Evolutionary conservation across 2,888 invertebrate genomes (phyloP), one percentile per base, ranked within the genome.

Genomic region (Noctua pronuba): DNA sequence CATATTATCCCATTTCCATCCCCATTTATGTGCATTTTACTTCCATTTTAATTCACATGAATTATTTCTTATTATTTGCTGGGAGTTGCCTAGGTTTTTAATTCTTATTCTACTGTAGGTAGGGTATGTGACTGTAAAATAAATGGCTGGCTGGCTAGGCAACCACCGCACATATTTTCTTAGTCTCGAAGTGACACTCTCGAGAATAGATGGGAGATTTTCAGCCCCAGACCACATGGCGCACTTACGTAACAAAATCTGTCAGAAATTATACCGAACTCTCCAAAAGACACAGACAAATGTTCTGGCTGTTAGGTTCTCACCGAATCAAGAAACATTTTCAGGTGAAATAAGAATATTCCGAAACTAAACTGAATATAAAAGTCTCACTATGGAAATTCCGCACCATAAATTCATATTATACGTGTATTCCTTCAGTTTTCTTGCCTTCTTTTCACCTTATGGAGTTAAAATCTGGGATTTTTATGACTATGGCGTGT

Each of bases 291-390:
- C 49, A 35, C 31, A 72, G 46, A 41, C 18, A n/a, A 65, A 65
- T 28, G 28, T n/a, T 41, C 24, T 78, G 11, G 44, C 24, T 55
- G 3, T 16, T 68, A 35, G 11, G 41, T 35, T 52, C 18, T 28
- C 18, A 13, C 64, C 38, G 28, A 66, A 89, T 77, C 79, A 85
- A 79, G 87, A 86, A 89, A 90, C 87, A 89, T 89, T 91, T 88
- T 90, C 84, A 88, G 87, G 86, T 21, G 21, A 88, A 88, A 86
- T 10, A 41, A 89, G 86, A 88, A 87, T 87, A 78, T 83, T 72
- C 84, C 84, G 85, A 89, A 90, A 89, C 88, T 89, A 88, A 88
- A 86, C 89, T 80, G 77, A 85, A 88, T 89, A 84, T 83, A 81
- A 82, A 83, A 79, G 78, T 88, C 89, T 89, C 86, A 85, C 86